Evolutionary conservation across 2,797 vertebrate genomes (phyloP).

Genomic region (Leptoclinus maculatus): DNA sequence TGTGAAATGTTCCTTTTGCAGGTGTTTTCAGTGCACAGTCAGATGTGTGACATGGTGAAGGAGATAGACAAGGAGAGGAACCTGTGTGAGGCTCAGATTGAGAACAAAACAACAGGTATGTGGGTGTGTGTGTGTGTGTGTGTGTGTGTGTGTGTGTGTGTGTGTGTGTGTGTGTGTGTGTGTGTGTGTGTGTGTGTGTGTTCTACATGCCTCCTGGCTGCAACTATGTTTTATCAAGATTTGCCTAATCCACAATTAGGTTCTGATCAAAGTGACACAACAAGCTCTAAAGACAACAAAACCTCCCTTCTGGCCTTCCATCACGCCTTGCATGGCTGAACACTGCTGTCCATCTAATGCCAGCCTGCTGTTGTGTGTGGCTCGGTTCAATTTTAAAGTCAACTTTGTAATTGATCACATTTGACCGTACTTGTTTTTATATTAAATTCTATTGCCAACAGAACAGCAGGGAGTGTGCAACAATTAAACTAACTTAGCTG

Average conservation of each 20-base stretch:
- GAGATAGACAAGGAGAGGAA: conserved; percentile 76
- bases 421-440: conserved; percentile 2
- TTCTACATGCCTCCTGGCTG: background rate
- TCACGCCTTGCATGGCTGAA: conserved; percentile 38
- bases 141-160: background rate
- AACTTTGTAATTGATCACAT: background rate
- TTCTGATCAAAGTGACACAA: conserved; percentile 29
- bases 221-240: background rate
- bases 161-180: conserved; percentile 5
- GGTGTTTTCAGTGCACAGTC: conserved; percentile 71
- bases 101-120: conserved; percentile 82
- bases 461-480: background rate
- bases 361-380: conserved; percentile 12
- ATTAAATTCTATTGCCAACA: background rate
- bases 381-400: conserved; percentile 3
- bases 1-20: conserved; percentile 53
- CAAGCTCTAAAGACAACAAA: conserved; percentile 43
- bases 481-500: background rate
- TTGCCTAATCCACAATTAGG: conserved; percentile 1
- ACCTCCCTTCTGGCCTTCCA: conserved; percentile 15
- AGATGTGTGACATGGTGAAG: conserved; percentile 81
- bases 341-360: conserved; percentile 32
- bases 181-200: background rate
- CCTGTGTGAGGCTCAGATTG: conserved; percentile 71
- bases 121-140: background rate